Conservation (phyloP, 2,888 invertebrate genomes). For the Archaeoteleia sp. region DNA sequence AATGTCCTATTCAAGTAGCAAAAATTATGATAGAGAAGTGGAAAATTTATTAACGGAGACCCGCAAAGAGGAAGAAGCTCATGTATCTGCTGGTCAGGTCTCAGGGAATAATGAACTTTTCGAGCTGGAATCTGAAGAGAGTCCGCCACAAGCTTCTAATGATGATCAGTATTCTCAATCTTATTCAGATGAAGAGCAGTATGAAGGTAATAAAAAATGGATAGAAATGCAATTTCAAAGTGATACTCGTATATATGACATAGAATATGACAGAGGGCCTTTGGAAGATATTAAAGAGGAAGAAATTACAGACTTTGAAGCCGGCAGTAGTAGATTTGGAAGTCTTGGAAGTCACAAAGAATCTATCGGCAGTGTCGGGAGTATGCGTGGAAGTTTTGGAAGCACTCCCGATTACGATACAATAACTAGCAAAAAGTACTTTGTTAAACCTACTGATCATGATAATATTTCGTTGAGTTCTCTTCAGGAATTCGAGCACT, state of each 20-base stretch:
- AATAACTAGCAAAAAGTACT: constrained; percentile 87
- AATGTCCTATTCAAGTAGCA: constrained; percentile 74
- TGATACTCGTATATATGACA: constrained; percentile 80
- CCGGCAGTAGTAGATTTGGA: constrained; percentile 83
- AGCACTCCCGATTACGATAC: constrained; percentile 95
- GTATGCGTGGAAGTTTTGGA: constrained; percentile 91
- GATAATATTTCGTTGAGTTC: constrained; percentile 95
- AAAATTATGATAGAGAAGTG: constrained; percentile 78
- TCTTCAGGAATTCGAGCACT: constrained; percentile 93
- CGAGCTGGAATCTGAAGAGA: constrained; percentile 72
- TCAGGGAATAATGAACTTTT: constrained; percentile 64
- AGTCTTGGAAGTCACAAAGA: constrained; percentile 86
- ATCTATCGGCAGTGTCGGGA: constrained; percentile 85
- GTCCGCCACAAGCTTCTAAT: constrained; percentile 71
- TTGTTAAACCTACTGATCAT: constrained; percentile 88
- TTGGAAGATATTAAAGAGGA: constrained; percentile 95
- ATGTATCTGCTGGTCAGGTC: constrained; percentile 45
- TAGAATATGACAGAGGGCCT: constrained; percentile 88
- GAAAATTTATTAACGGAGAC: constrained; percentile 72
- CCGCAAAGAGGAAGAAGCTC: constrained; percentile 44
- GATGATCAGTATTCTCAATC: constrained; percentile 71
- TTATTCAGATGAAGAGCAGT: constrained; percentile 71
- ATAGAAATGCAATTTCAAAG: constrained; percentile 92
- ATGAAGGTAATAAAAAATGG: constrained; percentile 90
- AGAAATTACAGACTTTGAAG: constrained; percentile 90